These are phyloP conservation scores for Machimus atricapillus DNA, from an alignment of 2,888 invertebrate genomes.

Conservation along the genomic window DNA sequence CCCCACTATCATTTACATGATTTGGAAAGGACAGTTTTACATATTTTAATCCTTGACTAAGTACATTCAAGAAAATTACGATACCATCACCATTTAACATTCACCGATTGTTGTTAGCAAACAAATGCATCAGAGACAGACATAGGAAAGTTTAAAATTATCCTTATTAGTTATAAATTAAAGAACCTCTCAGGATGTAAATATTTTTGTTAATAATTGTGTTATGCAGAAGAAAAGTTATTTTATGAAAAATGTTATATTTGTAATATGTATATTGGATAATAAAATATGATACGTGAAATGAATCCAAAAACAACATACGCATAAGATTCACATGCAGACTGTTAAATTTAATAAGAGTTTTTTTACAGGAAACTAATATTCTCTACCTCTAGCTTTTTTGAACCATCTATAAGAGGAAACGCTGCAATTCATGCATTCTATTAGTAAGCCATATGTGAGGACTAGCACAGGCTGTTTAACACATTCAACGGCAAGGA, in stretches of 20 bases:
- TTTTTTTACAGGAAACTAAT: too few relatives aligned
- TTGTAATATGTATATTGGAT: not conserved
- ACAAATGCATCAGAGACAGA: not conserved
- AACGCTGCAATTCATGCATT: too few relatives aligned
- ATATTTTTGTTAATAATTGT: not conserved
- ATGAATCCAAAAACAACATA: not conserved
- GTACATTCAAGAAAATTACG: not conserved
- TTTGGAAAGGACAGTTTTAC: conserved; percentile 69
- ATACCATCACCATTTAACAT: conserved; percentile 20
- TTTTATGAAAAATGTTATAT: not conserved
- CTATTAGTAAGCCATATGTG: too few relatives aligned
- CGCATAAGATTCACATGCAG: not conserved
- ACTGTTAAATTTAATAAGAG: not conserved
- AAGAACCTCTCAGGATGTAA: not conserved
- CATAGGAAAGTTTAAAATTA: not conserved
- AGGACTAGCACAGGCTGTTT: not conserved
- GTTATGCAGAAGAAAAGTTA: not conserved
- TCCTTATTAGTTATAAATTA: not conserved
- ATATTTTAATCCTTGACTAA: conserved; percentile 67
- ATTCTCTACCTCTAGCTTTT: too few relatives aligned
- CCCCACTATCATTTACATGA: conserved; percentile 53
- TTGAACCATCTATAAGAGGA: too few relatives aligned
- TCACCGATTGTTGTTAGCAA: conserved; percentile 3
- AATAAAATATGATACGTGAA: not conserved
- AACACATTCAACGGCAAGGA: too few relatives aligned